Evolutionary conservation across 53 echinoderm and acorn worm species (phyloP), one percentile per base, ranked within the genome.

Genomic region (Echinometra lucunter): DNA sequence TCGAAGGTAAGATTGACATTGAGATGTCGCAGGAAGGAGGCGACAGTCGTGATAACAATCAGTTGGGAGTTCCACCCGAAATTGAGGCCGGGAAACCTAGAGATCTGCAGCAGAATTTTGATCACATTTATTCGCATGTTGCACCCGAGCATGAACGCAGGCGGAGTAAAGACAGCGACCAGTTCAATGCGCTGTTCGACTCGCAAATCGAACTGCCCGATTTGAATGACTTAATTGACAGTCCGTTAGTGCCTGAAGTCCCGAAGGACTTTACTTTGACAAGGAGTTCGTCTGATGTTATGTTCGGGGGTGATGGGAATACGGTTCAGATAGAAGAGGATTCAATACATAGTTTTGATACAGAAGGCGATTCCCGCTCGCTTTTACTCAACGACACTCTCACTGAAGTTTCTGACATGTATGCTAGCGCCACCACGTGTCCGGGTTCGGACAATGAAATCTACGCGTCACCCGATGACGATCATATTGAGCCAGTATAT

Each of bases 371-470:
- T 28, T 85, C 94, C 9, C 94, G 94, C 94, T 94, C 94, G 4
- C 44, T 94, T 40, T 34, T 94, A 37, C 66, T 66, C 25, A 94
- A 94, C 85, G 94, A 94, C 30, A 94, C 94, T 82, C 94, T 94
- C 94, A 94, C 94, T 66, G 94, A 94, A n/a, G 66, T 94, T 63
- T 82, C 94, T 16, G 94, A 94, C n/a, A 94, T 94, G 85, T 94
- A 83, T 83, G 94, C 94, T 94, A 94, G 94, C 94, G 94, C 94
- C 94, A 94, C 82, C 94, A 94, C 94, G 12, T 94, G 94, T 63
- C 94, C 10, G 12, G 63, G 85, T 13, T 83, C 82, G 66, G 94
- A 94, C 85, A 94, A 37, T 19, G 94, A 94, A 23, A 37, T 94
- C 25, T 94, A 83, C n/a, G 66, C 94, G 38, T 60, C 85, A 21